Conservation (phyloP, 2,113 vertebrate genomes). For the Sciurus niger region DNA sequence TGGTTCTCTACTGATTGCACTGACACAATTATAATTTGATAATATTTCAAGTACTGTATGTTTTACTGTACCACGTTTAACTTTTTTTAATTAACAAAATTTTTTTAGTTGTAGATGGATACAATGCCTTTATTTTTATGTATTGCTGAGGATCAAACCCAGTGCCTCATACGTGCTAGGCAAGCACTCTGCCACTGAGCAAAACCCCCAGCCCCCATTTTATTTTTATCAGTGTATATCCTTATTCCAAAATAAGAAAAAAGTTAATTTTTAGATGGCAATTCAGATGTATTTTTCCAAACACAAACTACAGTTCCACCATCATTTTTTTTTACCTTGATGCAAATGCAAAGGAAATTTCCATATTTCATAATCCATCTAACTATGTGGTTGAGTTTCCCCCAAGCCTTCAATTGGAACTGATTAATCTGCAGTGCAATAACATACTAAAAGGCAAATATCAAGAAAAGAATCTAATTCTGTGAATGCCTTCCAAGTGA, state of each 20-base stretch:
- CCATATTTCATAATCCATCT: background rate
- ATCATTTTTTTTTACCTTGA: background rate
- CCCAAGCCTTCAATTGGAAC: background rate
- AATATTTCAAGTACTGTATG: background rate
- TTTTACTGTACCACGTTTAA: background rate
- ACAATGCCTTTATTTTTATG: no score
- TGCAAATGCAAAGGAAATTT: constrained; percentile 25
- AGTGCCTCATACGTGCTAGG: no score
- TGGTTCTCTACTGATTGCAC: rapidly evolving
- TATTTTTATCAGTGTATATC: no score
- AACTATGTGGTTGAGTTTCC: background rate
- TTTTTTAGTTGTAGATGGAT: no score
- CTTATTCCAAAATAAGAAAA: constrained; percentile 11
- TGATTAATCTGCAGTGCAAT: constrained; percentile 23
- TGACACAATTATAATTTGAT: background rate
- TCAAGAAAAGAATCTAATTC: background rate
- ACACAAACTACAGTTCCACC: background rate
- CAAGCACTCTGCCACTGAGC: no score
- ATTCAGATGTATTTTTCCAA: constrained; percentile 51
- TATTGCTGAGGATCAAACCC: no score
- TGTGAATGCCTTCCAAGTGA: background rate
- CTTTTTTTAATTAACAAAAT: background rate
- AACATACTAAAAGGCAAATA: background rate
- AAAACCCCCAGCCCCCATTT: no score
- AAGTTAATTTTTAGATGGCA: background rate